phyloP scores from a whole-genome alignment of 2,888 invertebrate species.

The Synanthedon tipuliformis region DNA sequence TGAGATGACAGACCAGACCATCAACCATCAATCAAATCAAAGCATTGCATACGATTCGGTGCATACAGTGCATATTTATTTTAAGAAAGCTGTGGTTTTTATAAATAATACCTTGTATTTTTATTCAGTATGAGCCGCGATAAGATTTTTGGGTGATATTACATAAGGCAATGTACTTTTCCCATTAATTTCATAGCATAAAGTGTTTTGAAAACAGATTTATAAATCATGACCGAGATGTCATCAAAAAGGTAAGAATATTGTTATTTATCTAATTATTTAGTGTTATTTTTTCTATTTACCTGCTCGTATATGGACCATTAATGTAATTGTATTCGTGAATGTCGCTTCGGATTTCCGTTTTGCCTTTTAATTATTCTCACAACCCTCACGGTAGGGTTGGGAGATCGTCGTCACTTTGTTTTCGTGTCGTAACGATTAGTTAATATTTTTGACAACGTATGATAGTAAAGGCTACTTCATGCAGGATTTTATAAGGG shows the following conservation, averaged over 20 bases:
- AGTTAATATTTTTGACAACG: too few species aligned
- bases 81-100: conserved; percentile 4
- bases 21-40: too few species aligned
- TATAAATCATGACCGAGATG: conserved; percentile 48
- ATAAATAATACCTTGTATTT: conserved; percentile 9
- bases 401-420: too few species aligned
- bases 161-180: conserved; percentile 32
- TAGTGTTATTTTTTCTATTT: conserved; percentile 3
- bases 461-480: too few species aligned
- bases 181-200: conserved; percentile 20
- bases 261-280: conserved; percentile 4
- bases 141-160: conserved; percentile 6
- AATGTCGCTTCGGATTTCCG: not conserved
- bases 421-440: too few species aligned
- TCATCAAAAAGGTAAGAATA: conserved; percentile 59
- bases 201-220: conserved; percentile 26
- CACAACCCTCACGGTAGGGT: too few species aligned
- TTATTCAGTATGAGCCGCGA: not conserved
- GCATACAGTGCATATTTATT: too few species aligned
- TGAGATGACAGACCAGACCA: not conserved
- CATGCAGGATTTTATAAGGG: too few species aligned
- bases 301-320: conserved; percentile 1
- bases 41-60: conserved; percentile 3
- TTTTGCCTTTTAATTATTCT: too few species aligned
- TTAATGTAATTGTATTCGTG: conserved; percentile 5